A percentile compares a stretch with the other conserved stretches of the same genome.
Conservation (phyloP, 2,888 invertebrate genomes). For the Diplazon laetatorius region DNA sequence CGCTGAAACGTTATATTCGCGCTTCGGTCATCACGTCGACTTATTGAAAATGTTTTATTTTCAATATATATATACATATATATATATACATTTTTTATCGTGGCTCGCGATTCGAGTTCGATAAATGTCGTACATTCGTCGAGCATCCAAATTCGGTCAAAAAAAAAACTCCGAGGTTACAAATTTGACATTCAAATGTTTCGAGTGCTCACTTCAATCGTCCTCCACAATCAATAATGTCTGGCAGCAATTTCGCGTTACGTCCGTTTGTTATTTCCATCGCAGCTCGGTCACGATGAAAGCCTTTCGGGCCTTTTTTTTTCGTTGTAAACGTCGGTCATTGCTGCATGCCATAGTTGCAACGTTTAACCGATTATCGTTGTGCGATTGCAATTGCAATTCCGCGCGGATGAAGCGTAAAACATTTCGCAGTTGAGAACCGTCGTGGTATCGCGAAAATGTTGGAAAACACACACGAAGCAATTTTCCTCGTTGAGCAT, state of each 20-base stretch:
- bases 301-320: too few relatives aligned
- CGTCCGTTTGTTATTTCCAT: conserved; percentile 10
- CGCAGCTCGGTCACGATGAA: not conserved
- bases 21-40: conserved; percentile 3
- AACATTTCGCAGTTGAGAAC: not conserved
- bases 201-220: conserved; percentile 28
- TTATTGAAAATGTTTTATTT: conserved; percentile 21
- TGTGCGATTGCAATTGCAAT: too few relatives aligned
- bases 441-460: conserved; percentile 5
- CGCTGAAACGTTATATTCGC: conserved; percentile 27
- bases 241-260: conserved; percentile 36
- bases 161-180: conserved; percentile 24
- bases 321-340: too few relatives aligned
- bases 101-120: conserved; percentile 25
- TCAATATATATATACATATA: too few relatives aligned
- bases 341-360: too few relatives aligned
- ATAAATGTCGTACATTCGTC: conserved; percentile 6
- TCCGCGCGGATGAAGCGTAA: not conserved
- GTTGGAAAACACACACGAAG: conserved; percentile 27
- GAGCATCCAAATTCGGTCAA: conserved; percentile 23
- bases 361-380: too few relatives aligned
- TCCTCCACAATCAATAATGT: conserved; percentile 31
- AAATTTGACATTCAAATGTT: conserved; percentile 45
- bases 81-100: too few relatives aligned
- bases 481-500: conserved; percentile 19